Evolutionary conservation across 1,140 invertebrate species (phyloP), one percentile per base, ranked within the genome.

Genomic region (Drosophila lacertosa): DNA sequence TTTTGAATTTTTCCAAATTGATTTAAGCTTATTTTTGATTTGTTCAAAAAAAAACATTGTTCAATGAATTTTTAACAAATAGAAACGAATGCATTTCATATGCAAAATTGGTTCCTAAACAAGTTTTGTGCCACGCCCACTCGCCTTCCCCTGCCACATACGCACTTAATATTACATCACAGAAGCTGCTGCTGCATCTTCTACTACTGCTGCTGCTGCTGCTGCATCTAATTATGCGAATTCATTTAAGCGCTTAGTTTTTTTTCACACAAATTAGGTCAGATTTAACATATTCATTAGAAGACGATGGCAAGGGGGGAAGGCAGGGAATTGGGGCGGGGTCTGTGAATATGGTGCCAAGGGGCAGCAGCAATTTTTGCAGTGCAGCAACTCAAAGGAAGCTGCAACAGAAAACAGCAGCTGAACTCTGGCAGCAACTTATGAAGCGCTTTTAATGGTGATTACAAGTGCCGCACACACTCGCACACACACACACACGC

Each of bases 281-380:
- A 88, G 82, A 88, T 88, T 86, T 86, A 86, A 88, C 82, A 86
- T 86, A 88, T 82, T 77, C 81, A 86, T 88, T 81, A 88, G 82
- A 88, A 82, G 66, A 80, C 65, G 62, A 18, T 6, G 39, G 55
- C 37, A 16, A 13, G 9, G 26, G 16, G 18, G 26, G 33, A 24
- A 50, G 51, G 54, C 16, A 40, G 10, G 22, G 6, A 16, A 4
- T 0, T 10, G 22, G 24, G 45, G 24, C 47, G 20, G 10, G 39
- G n/a, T n/a, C 26, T 16, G 33, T n/a, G 40, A 39, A 58, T 59
- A 55, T 60, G 74, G 64, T 68, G 42, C 40, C 57, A 72, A 66
- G 69, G 64, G 54, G 53, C 60, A 62, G 59, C 50, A 64, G 50
- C 40, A 57, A 57, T 48, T 39, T 75, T 29, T 71, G 51, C 13